These are phyloP conservation scores for Triplophysa tibetana DNA, from an alignment of 2,113 vertebrate species.

Conservation along the genomic window DNA sequence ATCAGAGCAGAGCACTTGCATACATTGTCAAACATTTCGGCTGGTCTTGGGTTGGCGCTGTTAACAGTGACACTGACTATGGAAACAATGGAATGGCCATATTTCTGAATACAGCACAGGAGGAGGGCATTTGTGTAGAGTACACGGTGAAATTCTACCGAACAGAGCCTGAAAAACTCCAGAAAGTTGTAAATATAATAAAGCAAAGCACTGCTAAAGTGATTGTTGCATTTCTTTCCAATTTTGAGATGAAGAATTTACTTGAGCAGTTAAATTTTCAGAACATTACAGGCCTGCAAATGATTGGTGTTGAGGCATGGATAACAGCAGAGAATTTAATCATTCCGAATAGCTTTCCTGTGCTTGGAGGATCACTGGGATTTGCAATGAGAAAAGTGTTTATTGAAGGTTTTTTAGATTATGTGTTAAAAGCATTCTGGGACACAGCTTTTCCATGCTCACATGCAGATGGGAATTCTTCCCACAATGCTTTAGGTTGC, in stretches of 20 bases:
- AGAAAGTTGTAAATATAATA: slow-evolving; percentile 48
- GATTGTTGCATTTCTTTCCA: slow-evolving; percentile 69
- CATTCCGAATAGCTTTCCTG: not conserved
- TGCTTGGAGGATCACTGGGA: not conserved
- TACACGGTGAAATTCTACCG: too few relatives aligned
- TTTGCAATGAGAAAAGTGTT: not conserved
- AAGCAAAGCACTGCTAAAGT: slow-evolving; percentile 63
- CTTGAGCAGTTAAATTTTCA: not conserved
- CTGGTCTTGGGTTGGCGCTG: slow-evolving; percentile 65
- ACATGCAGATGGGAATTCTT: not conserved
- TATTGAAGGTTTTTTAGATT: not conserved
- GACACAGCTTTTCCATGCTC: not conserved
- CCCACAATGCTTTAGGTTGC: not conserved
- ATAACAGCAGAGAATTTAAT: too few relatives aligned
- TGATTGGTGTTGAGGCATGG: too few relatives aligned
- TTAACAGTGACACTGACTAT: too few relatives aligned
- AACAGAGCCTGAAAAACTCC: too few relatives aligned
- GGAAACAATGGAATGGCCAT: too few relatives aligned
- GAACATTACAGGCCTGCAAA: not conserved
- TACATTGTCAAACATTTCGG: slow-evolving; percentile 71
- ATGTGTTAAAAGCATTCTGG: not conserved
- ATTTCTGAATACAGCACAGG: too few relatives aligned
- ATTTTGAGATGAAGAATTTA: slow-evolving; percentile 60
- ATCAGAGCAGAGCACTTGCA: slow-evolving; percentile 67
- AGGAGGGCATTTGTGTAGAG: too few relatives aligned